Percentiles rank a stretch among this genome's conserved stretches.
Conservation (phyloP, 1,140 invertebrate species). For the Pseudomyrmex dendroicus region DNA sequence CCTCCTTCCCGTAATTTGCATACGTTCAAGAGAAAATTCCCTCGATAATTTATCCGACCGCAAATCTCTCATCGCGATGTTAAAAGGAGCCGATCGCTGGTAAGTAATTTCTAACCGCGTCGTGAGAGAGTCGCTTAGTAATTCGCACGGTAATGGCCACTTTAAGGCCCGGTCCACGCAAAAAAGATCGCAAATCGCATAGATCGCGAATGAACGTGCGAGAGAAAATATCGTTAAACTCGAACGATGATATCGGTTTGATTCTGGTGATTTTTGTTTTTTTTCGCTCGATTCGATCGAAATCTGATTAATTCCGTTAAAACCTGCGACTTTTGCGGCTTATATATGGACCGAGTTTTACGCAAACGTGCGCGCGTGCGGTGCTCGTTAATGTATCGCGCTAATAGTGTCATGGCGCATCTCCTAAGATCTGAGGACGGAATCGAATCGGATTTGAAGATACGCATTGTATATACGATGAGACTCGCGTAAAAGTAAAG, state of each 20-base stretch:
- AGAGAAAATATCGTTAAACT: too few relatives aligned
- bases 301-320: too few relatives aligned
- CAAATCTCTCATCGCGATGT: neutral
- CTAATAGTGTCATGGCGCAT: slow-evolving; percentile 47
- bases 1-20: slow-evolving; percentile 60
- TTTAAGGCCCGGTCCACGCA: too few relatives aligned
- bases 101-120: slow-evolving; percentile 59
- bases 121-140: slow-evolving; percentile 36
- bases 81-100: slow-evolving; percentile 31
- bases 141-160: slow-evolving; percentile 46
- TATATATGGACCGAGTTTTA: slow-evolving; percentile 12
- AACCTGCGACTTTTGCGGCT: too few relatives aligned
- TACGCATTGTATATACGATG: neutral
- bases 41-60: slow-evolving; percentile 43
- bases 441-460: slow-evolving; percentile 26
- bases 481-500: slow-evolving; percentile 39
- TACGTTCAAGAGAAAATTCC: slow-evolving; percentile 49
- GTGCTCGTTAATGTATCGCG: slow-evolving; percentile 22
- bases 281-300: too few relatives aligned
- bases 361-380: slow-evolving; percentile 46
- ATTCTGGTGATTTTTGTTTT: too few relatives aligned
- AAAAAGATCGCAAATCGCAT: too few relatives aligned
- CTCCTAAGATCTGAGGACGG: neutral
- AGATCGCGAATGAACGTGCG: too few relatives aligned
- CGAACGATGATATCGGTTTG: too few relatives aligned